phyloP scores from a whole-genome alignment of 2,888 invertebrate species.

The Lissonota sp. region DNA sequence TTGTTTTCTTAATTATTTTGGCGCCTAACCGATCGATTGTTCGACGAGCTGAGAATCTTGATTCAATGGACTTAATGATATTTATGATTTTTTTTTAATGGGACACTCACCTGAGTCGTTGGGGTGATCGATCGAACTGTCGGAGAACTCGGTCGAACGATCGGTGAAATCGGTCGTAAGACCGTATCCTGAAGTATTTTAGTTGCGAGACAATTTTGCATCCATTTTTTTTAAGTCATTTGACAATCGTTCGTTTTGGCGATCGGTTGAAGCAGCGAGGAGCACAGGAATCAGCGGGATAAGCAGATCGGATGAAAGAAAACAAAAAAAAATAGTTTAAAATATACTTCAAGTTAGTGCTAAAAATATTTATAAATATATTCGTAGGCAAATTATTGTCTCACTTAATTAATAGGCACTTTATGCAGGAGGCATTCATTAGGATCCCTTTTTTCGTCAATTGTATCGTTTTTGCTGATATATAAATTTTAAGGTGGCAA shows the following conservation, averaged over 20 bases:
- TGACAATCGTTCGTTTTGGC: constrained; percentile 20
- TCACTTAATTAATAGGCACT: too few relatives aligned
- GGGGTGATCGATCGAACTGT: constrained; percentile 75
- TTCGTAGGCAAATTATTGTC: too few relatives aligned
- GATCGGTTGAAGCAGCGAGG: constrained; percentile 57
- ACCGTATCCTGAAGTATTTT: constrained; percentile 43
- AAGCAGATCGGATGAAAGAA: constrained; percentile 59
- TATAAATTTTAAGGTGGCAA: too few relatives aligned
- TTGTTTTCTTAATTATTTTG: neutral
- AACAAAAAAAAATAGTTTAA: constrained; percentile 31
- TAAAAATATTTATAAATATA: constrained; percentile 15
- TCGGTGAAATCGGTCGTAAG: constrained; percentile 43
- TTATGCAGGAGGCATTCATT: too few relatives aligned
- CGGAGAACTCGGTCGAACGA: constrained; percentile 42
- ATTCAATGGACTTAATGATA: neutral
- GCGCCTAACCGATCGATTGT: neutral
- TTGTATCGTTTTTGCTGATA: too few relatives aligned
- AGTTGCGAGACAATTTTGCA: constrained; percentile 21
- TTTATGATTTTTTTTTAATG: constrained; percentile 1
- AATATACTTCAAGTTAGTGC: constrained; percentile 46
- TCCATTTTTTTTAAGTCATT: constrained; percentile 23
- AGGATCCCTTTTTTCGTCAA: too few relatives aligned
- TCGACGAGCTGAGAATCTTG: constrained; percentile 1
- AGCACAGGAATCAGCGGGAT: constrained; percentile 38
- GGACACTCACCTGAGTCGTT: constrained; percentile 79